Conservation (phyloP, 2,113 vertebrate genomes). For the Corythornis madagascariensis region DNA sequence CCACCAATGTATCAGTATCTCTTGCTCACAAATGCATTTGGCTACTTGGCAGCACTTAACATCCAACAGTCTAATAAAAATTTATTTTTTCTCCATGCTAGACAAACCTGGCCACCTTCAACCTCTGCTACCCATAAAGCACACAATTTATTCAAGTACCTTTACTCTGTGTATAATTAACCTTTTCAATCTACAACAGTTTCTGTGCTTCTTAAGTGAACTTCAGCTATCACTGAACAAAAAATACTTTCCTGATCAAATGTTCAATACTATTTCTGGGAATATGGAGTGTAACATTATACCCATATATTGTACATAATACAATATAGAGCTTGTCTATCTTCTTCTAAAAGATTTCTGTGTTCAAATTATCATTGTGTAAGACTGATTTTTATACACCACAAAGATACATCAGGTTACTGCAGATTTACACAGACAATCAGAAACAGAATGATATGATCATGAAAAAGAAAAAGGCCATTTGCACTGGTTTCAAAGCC, state of each 20-base stretch:
- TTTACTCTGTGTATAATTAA: conserved; percentile 65
- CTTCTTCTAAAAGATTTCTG: background rate
- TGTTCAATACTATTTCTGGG: conserved; percentile 56
- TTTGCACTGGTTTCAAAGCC: background rate
- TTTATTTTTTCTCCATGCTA: background rate
- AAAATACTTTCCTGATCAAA: conserved; percentile 30
- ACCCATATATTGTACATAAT: background rate
- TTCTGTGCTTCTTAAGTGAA: conserved; percentile 47
- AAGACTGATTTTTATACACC: background rate
- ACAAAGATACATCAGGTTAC: background rate
- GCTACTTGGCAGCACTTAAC: conserved; percentile 30
- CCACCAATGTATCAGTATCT: background rate
- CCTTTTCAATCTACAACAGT: conserved; percentile 50
- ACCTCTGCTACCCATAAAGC: conserved; percentile 60
- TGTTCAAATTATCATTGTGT: background rate
- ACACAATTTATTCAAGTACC: conserved; percentile 55
- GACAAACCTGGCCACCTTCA: conserved; percentile 61
- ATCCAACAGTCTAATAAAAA: conserved; percentile 46
- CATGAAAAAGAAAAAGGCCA: background rate
- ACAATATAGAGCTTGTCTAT: background rate
- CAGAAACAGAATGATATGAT: background rate
- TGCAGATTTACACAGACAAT: background rate
- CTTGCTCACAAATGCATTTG: conserved; percentile 24
- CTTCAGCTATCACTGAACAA: conserved; percentile 44
- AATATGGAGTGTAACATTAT: conserved; percentile 4